phyloP scores from a whole-genome alignment of 2,888 invertebrate genomes.

The Rhodophaea formosa region DNA sequence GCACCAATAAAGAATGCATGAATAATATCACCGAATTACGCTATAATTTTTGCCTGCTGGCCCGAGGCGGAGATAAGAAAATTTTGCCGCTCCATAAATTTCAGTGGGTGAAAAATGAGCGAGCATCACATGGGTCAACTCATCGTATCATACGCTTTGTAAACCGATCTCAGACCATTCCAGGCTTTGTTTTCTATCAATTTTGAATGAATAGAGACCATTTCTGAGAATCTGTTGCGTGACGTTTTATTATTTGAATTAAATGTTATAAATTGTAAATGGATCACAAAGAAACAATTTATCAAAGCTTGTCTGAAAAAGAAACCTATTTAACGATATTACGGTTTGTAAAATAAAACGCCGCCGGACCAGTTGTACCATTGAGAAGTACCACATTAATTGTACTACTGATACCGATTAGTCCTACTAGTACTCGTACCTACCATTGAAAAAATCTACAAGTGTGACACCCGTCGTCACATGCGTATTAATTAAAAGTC shows the following conservation, averaged over 20 bases:
- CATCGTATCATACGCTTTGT: conserved; percentile 32
- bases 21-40: conserved; percentile 6
- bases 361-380: too few relatives aligned
- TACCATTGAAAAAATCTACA: too few relatives aligned
- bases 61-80: conserved; percentile 40
- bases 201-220: not conserved
- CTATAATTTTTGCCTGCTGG: conserved; percentile 2
- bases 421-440: too few relatives aligned
- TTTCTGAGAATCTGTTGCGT: not conserved
- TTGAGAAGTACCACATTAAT: too few relatives aligned
- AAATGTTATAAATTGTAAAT: not conserved
- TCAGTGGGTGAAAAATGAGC: conserved; percentile 45
- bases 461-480: too few relatives aligned
- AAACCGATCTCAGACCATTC: conserved; percentile 23
- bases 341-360: too few relatives aligned
- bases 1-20: not conserved
- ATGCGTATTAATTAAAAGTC: too few relatives aligned
- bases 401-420: too few relatives aligned
- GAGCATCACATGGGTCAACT: conserved; percentile 42
- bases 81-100: conserved; percentile 49
- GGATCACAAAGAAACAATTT: too few relatives aligned
- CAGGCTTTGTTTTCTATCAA: conserved; percentile 4
- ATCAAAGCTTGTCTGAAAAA: too few relatives aligned
- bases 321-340: too few relatives aligned
- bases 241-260: not conserved